Conservation (phyloP, 2,797 vertebrate genomes). For the Pipistrellus pipistrellus region DNA sequence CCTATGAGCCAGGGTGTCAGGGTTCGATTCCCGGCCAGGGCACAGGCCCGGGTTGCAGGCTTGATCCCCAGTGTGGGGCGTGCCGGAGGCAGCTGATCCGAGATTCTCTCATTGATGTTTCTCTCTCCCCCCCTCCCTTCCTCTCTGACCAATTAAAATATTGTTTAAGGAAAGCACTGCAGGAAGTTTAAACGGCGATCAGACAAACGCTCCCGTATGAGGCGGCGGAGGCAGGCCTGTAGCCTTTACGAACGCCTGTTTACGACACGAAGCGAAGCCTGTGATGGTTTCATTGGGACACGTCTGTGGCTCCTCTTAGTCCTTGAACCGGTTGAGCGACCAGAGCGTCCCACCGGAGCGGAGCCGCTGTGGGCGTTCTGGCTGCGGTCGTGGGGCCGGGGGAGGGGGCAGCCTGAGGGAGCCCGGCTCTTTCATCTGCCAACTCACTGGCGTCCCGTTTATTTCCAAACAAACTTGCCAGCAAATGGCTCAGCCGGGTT, state of each 20-base stretch:
- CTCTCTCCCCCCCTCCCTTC: no score
- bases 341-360: not conserved
- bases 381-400: not conserved
- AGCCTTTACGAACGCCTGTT: constrained; percentile 26
- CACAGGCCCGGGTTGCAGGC: no score
- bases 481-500: not conserved
- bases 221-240: constrained; percentile 35
- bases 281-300: constrained; percentile 52
- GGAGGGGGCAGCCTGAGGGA: not conserved
- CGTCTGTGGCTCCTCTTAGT: constrained; percentile 8
- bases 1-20: no score
- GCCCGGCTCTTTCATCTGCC: not conserved
- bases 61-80: no score
- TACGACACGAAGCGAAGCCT: constrained; percentile 51
- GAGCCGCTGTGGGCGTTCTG: not conserved
- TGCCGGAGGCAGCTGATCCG: no score
- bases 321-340: constrained; percentile 33
- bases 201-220: constrained; percentile 26
- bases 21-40: no score
- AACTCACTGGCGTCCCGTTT: not conserved
- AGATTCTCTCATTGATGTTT: no score
- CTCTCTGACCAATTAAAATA: no score
- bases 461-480: constrained; percentile 19
- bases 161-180: not conserved
- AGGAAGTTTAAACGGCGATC: not conserved